Evolutionary conservation across 2,888 invertebrate genomes (phyloP), one percentile per base, ranked within the genome.

Genomic region (Diogma glabrata): DNA sequence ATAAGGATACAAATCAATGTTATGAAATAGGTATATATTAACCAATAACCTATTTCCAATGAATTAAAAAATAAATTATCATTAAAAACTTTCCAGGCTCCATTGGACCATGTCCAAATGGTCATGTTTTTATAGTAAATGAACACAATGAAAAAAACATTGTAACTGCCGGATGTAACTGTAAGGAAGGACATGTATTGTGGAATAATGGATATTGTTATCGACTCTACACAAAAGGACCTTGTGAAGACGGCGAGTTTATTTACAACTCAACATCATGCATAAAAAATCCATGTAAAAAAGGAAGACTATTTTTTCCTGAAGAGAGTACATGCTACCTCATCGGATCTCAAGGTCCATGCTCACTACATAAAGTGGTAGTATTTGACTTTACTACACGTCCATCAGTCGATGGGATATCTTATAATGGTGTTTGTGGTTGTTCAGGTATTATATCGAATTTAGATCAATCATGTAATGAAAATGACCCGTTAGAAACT

Each of bases 371-470:
- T 2, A 81, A 84, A 62, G 78, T 88, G 8, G 82, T 90, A 3
- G 79, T 87, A 0, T 90, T 87, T 64, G 89, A 90, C 69, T 84
- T 87, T 60, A 82, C 81, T 17, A 81, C 84, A 0, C 70, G 86
- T 2, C 86, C 87, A 0, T 85, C 87, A 0, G 62, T 87, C 2
- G 87, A 88, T 60, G 89, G 88, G 0, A 76, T 88, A 43, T 85
- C 87, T 46, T 87, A 87, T 65, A 85, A 87, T 59, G 90, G 89
- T 1, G 77, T 85, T 47, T 90, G 90, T 60, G 82, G 82, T 8
- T 89, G 89, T 61, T 75, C 77, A 1, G 73, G 67, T 1, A 65
- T 69, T 12, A 62, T 71, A 3, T 70, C 60, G 47, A 67, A 67
- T 53, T 60, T 70, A 38, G 67, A 71, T 53, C 70, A 69, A 53